These are phyloP conservation scores for Probosciger aterrimus DNA, from an alignment of 2,113 vertebrate genomes.

Conservation along the genomic window DNA sequence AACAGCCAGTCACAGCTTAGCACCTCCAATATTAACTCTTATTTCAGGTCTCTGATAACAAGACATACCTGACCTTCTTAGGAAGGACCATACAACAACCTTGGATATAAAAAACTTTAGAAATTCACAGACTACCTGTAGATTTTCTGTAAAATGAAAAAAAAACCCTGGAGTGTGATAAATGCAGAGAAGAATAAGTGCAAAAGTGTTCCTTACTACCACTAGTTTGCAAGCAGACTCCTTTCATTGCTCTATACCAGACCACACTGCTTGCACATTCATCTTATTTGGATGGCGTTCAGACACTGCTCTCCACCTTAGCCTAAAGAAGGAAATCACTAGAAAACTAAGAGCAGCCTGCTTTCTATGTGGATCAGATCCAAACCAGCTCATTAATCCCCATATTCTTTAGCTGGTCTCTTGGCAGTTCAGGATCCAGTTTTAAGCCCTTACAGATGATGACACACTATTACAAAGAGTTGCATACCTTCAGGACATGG, in stretches of 20 bases:
- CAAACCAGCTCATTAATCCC: neutral
- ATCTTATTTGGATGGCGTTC: neutral
- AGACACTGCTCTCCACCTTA: neutral
- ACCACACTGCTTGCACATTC: neutral
- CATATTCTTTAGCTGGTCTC: neutral
- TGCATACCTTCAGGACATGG: neutral
- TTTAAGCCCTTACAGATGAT: neutral
- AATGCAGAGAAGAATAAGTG: neutral
- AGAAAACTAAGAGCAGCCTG: neutral
- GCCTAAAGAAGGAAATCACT: neutral
- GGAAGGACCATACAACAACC: neutral
- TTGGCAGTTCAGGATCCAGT: neutral
- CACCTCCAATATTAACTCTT: neutral
- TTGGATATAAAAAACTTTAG: neutral
- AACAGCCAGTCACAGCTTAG: neutral
- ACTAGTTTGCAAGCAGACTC: neutral
- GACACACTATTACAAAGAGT: neutral
- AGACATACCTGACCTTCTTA: neutral
- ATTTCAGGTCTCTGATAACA: neutral
- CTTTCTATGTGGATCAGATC: neutral
- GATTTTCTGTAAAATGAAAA: neutral
- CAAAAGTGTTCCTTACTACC: neutral
- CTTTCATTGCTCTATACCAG: neutral
- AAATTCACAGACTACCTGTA: neutral
- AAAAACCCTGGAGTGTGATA: neutral